These are phyloP conservation scores for Fragum whitleyi DNA, from an alignment of 2,888 invertebrate genomes.

Conservation along the genomic window DNA sequence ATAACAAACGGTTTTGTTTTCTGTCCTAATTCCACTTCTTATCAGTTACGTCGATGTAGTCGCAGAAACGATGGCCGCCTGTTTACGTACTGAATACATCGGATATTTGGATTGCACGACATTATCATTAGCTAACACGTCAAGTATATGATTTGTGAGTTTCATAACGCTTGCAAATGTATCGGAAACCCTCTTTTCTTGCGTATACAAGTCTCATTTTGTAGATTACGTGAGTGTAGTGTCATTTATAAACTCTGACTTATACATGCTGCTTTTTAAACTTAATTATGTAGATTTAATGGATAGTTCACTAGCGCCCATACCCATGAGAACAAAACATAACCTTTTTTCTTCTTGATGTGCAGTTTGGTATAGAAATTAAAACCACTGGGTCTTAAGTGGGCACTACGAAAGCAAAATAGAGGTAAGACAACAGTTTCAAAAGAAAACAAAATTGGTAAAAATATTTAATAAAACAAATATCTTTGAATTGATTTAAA, in stretches of 20 bases:
- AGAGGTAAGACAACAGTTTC: constrained; percentile 7
- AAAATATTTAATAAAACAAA: not conserved
- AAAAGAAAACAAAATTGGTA: not conserved
- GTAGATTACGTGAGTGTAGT: constrained; percentile 43
- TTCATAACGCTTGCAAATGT: constrained; percentile 47
- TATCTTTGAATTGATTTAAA: constrained; percentile 4
- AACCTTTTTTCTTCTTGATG: constrained; percentile 2
- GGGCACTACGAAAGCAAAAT: constrained; percentile 57
- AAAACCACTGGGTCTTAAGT: constrained; percentile 47
- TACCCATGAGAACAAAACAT: constrained; percentile 72
- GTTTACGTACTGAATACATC: not conserved
- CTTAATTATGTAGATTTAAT: not conserved
- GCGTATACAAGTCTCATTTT: not conserved
- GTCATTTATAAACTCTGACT: constrained; percentile 11
- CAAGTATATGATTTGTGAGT: constrained; percentile 62
- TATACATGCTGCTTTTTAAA: not conserved
- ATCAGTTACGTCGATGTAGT: constrained; percentile 20
- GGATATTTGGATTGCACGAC: constrained; percentile 56
- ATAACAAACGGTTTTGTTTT: constrained; percentile 22
- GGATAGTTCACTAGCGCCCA: constrained; percentile 1
- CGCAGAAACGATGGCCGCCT: constrained; percentile 50
- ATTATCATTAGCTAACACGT: constrained; percentile 43
- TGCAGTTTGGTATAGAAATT: not conserved
- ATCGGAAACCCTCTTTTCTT: not conserved
- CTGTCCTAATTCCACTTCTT: not conserved